phyloP scores from a whole-genome alignment of 2,888 invertebrate species.

The Pantelozetes paolii region DNA sequence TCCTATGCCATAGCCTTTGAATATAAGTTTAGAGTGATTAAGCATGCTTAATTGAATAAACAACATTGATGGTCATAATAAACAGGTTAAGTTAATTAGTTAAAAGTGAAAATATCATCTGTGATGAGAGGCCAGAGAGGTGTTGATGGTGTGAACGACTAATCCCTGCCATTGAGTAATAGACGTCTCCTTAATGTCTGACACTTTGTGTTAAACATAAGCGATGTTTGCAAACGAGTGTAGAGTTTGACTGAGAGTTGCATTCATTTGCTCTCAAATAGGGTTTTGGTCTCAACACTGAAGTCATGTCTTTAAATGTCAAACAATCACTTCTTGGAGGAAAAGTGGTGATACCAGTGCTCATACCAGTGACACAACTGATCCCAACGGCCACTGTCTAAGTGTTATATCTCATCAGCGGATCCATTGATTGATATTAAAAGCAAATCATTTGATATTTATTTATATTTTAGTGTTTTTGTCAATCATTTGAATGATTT shows the following conservation, averaged over 20 bases:
- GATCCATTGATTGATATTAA: not conserved
- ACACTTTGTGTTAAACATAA: not conserved
- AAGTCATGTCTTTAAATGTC: constrained; percentile 35
- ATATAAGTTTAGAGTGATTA: too few species aligned
- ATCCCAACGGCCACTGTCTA: too few species aligned
- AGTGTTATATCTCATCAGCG: not conserved
- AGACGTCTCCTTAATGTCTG: constrained; percentile 23
- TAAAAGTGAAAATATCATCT: too few species aligned
- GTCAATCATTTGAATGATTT: not conserved
- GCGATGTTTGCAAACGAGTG: not conserved
- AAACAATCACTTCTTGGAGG: constrained; percentile 2
- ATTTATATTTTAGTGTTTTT: not conserved
- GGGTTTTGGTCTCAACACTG: not conserved
- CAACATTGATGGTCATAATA: too few species aligned
- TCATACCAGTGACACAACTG: not conserved
- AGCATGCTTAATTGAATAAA: too few species aligned
- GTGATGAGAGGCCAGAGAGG: too few species aligned
- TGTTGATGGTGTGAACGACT: not conserved
- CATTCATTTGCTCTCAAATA: not conserved
- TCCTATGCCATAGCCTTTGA: too few species aligned
- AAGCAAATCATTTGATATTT: constrained; percentile 1
- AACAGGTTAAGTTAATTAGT: too few species aligned
- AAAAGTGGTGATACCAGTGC: not conserved
- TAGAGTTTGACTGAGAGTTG: not conserved
- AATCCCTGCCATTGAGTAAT: not conserved